Base-by-base conservation (phyloP, 2,113 vertebrate species). In the Ammodytes dubius region DNA sequence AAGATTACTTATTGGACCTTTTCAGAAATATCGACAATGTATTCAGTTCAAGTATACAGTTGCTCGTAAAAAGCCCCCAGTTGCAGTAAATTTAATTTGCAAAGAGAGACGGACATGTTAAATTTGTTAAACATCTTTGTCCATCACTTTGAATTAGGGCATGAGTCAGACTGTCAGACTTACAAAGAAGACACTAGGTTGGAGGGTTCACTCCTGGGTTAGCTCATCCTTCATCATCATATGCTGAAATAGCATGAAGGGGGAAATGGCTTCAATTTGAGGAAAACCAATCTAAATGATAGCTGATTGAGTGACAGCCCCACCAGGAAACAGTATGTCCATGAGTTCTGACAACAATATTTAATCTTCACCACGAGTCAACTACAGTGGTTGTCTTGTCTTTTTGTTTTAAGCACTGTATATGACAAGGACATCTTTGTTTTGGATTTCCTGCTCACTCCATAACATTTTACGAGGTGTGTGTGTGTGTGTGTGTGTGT, bases 391-490 rank as follows among this genome's bases (percentile, higher is more conserved):
- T 61, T 60, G 27, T 27, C 27, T 27, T 27, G 27, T 2, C 27
- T 27, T 47, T 10, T 17, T 37, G 42, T 27, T 69, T 79, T 61
- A 52, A 77, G 42, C 64, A 58, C 37, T 10, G 12, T 78, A 71
- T 46, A 52, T 78, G 70, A 70, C 66, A 79, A 49, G 39, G 8
- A 27, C 3, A 1, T 45, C 68, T 63, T 47, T 79, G 50, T 79
- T 81, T 74, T 57, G 35, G 46, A 61, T 42, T 68, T 53, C 1
- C 6, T 57, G 59, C n/a, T 39, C 39, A 49, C 53, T 70, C 54
- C 63, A 27, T 61, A 3, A 77, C 35, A 15, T 56, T 71, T 77
- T 74, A 77, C 17, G 42, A 68, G 50, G 50, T 59, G 43, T 63
- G 52, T 66, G 57, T 63, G 60, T n/a, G 42, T 58, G n/a, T 79